These are phyloP conservation scores for Ophonus ardosiacus DNA, from an alignment of 2,888 invertebrate genomes.

Conservation along the genomic window DNA sequence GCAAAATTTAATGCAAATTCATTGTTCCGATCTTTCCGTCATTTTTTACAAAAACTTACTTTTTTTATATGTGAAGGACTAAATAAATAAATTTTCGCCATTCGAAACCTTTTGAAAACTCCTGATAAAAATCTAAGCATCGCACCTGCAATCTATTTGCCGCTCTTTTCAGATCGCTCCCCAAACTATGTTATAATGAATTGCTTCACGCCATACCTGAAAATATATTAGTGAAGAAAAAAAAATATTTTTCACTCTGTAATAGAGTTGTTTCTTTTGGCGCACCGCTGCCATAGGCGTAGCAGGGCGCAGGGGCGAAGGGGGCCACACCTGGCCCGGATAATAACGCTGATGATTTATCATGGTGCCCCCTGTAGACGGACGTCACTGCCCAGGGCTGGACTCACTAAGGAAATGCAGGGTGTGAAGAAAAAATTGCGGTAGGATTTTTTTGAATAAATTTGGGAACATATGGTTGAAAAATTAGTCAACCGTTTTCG, in stretches of 20 bases:
- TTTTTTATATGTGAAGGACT: no score
- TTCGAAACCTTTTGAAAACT: background rate
- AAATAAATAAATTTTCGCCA: no score
- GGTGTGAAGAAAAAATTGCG: background rate
- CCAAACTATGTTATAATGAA: conserved; percentile 55
- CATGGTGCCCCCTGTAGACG: conserved; percentile 71
- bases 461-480: background rate
- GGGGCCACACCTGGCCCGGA: conserved; percentile 72
- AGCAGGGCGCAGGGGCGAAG: conserved; percentile 60
- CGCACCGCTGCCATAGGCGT: conserved; percentile 38
- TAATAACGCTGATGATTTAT: conserved; percentile 73
- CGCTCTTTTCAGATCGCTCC: conserved; percentile 19
- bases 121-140: background rate
- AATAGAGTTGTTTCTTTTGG: conserved; percentile 64
- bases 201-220: conserved; percentile 64
- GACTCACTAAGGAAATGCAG: background rate
- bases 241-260: conserved; percentile 63
- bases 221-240: conserved; percentile 63
- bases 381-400: conserved; percentile 31
- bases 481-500: background rate
- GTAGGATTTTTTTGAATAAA: background rate
- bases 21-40: no score
- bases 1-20: no score
- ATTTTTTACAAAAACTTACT: no score
- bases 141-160: conserved; percentile 41